These are phyloP conservation scores for Leptura quadrifasciata DNA, from an alignment of 2,888 invertebrate species.

Conservation along the genomic window DNA sequence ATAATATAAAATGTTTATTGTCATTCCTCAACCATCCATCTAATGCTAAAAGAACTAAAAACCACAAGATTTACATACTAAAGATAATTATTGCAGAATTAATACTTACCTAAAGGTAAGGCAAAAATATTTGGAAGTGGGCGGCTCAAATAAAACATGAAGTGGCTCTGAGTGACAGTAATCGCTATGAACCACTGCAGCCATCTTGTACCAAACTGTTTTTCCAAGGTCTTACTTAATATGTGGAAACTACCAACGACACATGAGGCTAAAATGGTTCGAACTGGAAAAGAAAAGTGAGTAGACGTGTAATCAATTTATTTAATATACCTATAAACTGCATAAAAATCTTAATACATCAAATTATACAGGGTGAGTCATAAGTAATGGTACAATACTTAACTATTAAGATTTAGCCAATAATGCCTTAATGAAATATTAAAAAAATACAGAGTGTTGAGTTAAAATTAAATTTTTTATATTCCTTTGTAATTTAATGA, in stretches of 20 bases:
- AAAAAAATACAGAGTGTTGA: too few species aligned
- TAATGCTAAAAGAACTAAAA: conserved; percentile 89
- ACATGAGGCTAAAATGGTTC: conserved; percentile 85
- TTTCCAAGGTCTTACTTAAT: conserved; percentile 84
- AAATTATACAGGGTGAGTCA: too few species aligned
- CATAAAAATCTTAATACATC: too few species aligned
- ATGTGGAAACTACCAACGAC: conserved; percentile 86
- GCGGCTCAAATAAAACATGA: conserved; percentile 96
- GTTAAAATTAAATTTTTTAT: too few species aligned
- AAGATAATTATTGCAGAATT: not conserved
- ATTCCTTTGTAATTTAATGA: too few species aligned
- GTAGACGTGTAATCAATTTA: too few species aligned
- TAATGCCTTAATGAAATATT: too few species aligned
- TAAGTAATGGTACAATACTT: too few species aligned
- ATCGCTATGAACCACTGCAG: conserved; percentile 89
- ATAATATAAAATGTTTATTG: conserved; percentile 84
- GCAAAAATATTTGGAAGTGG: conserved; percentile 97
- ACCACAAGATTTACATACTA: conserved; percentile 37
- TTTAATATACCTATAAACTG: too few species aligned
- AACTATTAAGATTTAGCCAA: too few species aligned
- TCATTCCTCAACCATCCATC: conserved; percentile 89
- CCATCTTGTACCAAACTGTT: conserved; percentile 86
- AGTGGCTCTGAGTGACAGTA: conserved; percentile 96
- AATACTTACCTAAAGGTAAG: conserved; percentile 87
- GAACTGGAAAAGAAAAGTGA: conserved; percentile 79